Evolutionary conservation across 2,113 vertebrate genomes (phyloP), one percentile per base, ranked within the genome.

Genomic region (Ammospiza caudacuta): DNA sequence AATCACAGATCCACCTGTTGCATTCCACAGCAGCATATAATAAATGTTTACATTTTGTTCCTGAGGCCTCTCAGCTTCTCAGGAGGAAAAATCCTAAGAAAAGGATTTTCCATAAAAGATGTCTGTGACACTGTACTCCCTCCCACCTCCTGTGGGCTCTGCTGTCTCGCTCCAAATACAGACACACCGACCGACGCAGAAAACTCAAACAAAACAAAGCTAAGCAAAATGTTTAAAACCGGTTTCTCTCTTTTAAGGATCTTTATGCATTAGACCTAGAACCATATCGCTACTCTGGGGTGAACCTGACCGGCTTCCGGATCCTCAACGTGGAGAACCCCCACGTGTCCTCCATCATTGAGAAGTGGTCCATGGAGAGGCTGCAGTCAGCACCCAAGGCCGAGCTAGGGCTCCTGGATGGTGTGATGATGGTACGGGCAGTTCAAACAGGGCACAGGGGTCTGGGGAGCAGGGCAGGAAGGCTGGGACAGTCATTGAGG

Each of bases 301-400:
- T 99, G 87, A 99, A 99, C 96, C 98, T 99, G 98, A 99, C 99
- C 0, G 99, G 99, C 54, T 99, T 99, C 97, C 98, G 99, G 41
- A 99, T 99, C 97, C 98, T 99, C 87, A 99, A 99, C 6, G 99
- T 99, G 94, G 99, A 99, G 70, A 99, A 99, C 97, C 99, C 99
- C 0, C 99, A 99, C 18, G 99, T 99, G 12, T 98, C 98, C 7
- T 98, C 99, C 94, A 99, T 99, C 52, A 98, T 99, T 22, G 99
- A 99, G 96, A 99, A 99, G 95, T 99, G 99, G 99, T 99, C 99
- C 73, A 99, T 98, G 98, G 99, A 99, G 96, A 90, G 98, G 93
- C 96, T 98, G 73, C 99, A 99, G 98, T 96, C 99, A 0, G 98
- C 98, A 0, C 99, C 98, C 41, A 99, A 98, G 91, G 98, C 98